Evolutionary conservation across 2,113 vertebrate species (phyloP).

Genomic region (Xenus cinereus): DNA sequence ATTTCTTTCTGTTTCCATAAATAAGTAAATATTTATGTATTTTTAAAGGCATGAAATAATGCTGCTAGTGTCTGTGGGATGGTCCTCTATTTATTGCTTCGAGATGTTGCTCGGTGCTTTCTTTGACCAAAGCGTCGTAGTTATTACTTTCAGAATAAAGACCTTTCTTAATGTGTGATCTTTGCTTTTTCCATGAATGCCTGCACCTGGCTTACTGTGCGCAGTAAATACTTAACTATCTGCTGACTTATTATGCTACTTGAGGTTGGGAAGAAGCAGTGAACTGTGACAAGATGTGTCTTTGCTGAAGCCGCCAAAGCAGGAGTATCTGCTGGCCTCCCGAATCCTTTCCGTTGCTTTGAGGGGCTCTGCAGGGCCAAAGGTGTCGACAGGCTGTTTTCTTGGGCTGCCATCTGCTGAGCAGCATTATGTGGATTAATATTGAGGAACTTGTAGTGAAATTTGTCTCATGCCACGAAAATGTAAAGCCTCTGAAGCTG

Average conservation of each 20-base stretch:
- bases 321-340: not conserved
- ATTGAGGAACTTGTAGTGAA: not conserved
- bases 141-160: not conserved
- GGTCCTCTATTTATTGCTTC: not conserved
- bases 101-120: not conserved
- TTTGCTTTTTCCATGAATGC: not conserved
- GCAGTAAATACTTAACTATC: not conserved
- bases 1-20: not conserved
- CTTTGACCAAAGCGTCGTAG: not conserved
- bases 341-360: not conserved
- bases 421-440: not conserved
- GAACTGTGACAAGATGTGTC: not conserved
- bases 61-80: not conserved
- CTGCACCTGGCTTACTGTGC: not conserved
- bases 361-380: not conserved
- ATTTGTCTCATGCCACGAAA: constrained; percentile 49
- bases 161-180: not conserved
- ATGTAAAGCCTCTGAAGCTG: constrained; percentile 46
- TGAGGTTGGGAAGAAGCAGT: not conserved
- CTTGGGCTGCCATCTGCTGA: constrained; percentile 1
- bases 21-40: not conserved
- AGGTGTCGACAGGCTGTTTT: not conserved
- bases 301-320: not conserved
- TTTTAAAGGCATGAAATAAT: not conserved
- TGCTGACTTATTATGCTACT: not conserved